A percentile compares a stretch with the other conserved stretches of the same genome.
phyloP scores from a whole-genome alignment of 2,113 vertebrate species.

The Ariopsis seemanni region DNA sequence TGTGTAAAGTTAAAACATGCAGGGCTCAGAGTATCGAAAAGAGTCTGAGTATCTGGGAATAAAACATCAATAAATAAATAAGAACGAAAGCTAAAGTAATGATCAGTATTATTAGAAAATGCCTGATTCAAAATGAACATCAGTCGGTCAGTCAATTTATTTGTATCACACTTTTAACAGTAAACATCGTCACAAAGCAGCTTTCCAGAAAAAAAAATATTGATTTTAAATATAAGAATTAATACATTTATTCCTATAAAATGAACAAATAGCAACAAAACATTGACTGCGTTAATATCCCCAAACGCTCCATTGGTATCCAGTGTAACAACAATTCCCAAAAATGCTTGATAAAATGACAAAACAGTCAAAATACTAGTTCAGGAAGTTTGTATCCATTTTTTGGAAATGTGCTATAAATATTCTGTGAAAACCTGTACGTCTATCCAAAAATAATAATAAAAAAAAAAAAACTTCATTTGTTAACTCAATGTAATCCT shows the following conservation, averaged over 20 bases:
- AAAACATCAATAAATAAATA: neutral
- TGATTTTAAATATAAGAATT: too few relatives aligned
- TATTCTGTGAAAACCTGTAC: neutral
- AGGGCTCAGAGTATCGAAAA: neutral
- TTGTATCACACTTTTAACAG: too few relatives aligned
- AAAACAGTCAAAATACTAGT: neutral
- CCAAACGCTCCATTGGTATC: neutral
- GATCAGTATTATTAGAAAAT: neutral
- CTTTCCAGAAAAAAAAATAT: too few relatives aligned
- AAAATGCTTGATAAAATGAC: neutral
- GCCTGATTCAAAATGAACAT: neutral
- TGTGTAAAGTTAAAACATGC: conserved; percentile 25
- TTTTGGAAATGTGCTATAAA: neutral
- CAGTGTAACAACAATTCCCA: neutral
- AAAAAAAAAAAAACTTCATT: too few relatives aligned
- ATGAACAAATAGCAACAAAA: neutral
- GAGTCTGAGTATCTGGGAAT: neutral
- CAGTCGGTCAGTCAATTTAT: too few relatives aligned
- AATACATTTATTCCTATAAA: too few relatives aligned
- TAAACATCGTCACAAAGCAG: too few relatives aligned
- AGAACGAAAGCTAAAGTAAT: neutral
- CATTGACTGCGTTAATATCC: neutral
- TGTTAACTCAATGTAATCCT: neutral
- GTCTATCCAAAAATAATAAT: neutral
- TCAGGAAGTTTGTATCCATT: neutral